Percentiles rank a stretch among this genome's conserved stretches.
Conservation (phyloP, 2,888 invertebrate genomes). For the Lacanobia oleracea region DNA sequence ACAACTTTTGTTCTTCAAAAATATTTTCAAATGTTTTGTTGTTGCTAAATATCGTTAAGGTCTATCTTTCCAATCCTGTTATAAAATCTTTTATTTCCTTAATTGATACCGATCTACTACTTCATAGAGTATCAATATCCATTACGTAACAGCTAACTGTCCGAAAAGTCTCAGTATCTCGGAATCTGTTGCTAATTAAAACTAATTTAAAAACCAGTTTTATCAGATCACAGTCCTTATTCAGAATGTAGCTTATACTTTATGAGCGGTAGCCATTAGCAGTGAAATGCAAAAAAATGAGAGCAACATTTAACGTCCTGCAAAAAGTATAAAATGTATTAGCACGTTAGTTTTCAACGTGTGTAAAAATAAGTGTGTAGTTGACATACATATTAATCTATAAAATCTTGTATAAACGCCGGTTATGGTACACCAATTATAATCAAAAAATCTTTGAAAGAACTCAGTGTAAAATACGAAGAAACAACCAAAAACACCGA, state of each 20-base stretch:
- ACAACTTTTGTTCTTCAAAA: no score
- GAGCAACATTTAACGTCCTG: neutral
- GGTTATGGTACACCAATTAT: neutral
- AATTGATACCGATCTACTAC: neutral
- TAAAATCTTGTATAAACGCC: no score
- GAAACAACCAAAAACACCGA: no score
- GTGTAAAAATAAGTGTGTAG: neutral
- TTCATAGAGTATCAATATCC: conserved; percentile 1
- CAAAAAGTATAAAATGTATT: conserved; percentile 4
- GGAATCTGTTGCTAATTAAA: conserved; percentile 49
- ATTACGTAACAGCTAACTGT: conserved; percentile 28
- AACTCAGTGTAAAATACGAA: no score
- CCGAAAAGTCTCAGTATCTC: conserved; percentile 5
- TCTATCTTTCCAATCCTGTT: no score
- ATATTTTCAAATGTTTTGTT: no score
- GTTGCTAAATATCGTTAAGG: no score
- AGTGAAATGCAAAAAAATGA: conserved; percentile 29
- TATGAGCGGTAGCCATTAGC: conserved; percentile 26
- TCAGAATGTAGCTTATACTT: conserved; percentile 19
- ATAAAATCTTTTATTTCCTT: conserved; percentile 4
- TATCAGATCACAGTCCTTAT: conserved; percentile 30
- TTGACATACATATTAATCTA: neutral
- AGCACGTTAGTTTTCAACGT: neutral
- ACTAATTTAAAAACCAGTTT: conserved; percentile 35
- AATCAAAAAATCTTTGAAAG: no score